phyloP scores from a whole-genome alignment of 2,113 vertebrate species.

The Lanius ludovicianus region DNA sequence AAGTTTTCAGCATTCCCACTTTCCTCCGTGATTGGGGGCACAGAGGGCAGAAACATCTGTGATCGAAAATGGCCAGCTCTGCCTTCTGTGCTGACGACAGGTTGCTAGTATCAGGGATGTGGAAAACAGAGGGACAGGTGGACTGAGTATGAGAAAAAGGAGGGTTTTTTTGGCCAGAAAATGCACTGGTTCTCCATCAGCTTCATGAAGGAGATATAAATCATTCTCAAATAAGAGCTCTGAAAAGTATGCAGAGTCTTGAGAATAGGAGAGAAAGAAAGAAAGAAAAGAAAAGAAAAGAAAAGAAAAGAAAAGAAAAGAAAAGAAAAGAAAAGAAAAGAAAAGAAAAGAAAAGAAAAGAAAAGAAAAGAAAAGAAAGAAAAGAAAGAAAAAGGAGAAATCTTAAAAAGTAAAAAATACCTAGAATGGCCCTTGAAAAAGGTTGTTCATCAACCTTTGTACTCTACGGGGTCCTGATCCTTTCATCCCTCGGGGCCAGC shows the following conservation, averaged over 20 bases:
- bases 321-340: too few relatives aligned
- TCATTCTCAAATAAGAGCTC: background rate
- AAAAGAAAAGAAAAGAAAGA: too few relatives aligned
- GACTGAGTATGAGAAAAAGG: background rate
- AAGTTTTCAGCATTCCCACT: background rate
- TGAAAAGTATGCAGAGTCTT: background rate
- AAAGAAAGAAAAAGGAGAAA: too few relatives aligned
- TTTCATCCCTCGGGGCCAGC: background rate
- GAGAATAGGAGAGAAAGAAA: background rate
- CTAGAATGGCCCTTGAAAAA: background rate
- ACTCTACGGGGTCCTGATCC: background rate
- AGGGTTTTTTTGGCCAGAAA: background rate
- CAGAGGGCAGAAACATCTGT: background rate
- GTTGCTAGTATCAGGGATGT: background rate
- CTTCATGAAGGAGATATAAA: background rate
- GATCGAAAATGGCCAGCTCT: background rate
- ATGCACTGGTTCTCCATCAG: background rate
- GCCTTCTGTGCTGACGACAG: background rate
- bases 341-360: too few relatives aligned
- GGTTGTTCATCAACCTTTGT: background rate
- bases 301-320: background rate
- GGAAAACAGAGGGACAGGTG: background rate
- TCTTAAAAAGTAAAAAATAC: background rate
- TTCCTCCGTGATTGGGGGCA: background rate
- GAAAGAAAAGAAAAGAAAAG: background rate